Evolutionary conservation across 2,113 vertebrate species (phyloP), one percentile per base, ranked within the genome.

Genomic region (Labeo catla): DNA sequence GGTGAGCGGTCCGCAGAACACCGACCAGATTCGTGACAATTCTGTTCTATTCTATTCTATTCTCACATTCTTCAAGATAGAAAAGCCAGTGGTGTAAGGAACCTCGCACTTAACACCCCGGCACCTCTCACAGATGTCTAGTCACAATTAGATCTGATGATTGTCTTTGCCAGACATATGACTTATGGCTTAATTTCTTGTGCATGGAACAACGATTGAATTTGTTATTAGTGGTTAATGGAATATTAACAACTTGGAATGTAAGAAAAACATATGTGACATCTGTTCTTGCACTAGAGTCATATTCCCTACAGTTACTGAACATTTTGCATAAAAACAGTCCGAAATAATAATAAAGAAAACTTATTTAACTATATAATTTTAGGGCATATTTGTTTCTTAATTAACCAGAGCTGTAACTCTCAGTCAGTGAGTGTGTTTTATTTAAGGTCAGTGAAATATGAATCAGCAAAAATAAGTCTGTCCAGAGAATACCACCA

Each of bases 401-500:
- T 84, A 74, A 84, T 84, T 13, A 68, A 88, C 76, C 50, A 34
- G 49, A 84, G 6, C 23, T 66, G 59, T 81, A 23, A 50, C 16
- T 77, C 15, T 12, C 68, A 59, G 66, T 76, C 57, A 76, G 36
- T 68, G 81, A 86, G 45, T 49, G 57, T 80, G 80, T 84, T 23
- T 81, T 86, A 63, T 79, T 66, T 76, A 76, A 81, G 70, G 77
- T 89, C 85, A 86, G 39, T 84, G 59, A 86, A 89, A 86, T 87
- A 76, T 84, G 85, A 47, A 87, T 89, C 76, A 84, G 76, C 85
- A 81, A 43, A 81, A 83, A 84, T 39, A 63, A 39, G 45, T 57
- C 15, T 65, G 73, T 76, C 23, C 61, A 61, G 82, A 66, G 83
- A 73, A 70, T 28, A 86, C n/a, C 47, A 70, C 80, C 36, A 73